phyloP scores from a whole-genome alignment of 92 coral and sea anemone genomes.

The Micromussa lordhowensis region DNA sequence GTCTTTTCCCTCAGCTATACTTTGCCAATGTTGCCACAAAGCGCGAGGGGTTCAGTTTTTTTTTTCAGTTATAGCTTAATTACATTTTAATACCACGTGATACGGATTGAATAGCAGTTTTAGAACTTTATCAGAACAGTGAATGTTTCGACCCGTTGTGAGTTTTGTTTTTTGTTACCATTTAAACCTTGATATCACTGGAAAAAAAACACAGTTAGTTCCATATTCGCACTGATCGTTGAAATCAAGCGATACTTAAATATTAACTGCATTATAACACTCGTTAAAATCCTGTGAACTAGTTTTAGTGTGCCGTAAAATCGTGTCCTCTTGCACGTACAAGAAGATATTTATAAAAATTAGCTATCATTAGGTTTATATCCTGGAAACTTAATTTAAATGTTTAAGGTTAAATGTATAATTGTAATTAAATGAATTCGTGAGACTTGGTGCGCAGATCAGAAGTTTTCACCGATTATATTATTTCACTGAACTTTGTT shows the following conservation, averaged over 20 bases:
- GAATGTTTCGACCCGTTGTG: no score
- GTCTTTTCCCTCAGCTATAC: background rate
- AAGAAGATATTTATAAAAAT: background rate
- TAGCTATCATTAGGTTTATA: background rate
- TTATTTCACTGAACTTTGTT: background rate
- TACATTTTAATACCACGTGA: conserved; percentile 48
- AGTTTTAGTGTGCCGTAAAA: background rate
- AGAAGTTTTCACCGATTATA: background rate
- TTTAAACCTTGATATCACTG: no score
- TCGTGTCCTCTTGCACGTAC: background rate
- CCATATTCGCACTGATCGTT: no score
- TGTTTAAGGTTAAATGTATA: background rate
- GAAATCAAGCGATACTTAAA: no score
- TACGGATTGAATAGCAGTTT: background rate
- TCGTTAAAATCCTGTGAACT: background rate
- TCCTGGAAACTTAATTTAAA: background rate
- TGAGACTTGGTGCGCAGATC: background rate
- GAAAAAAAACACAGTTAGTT: no score
- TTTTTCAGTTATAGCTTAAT: conserved; percentile 9
- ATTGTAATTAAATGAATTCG: background rate
- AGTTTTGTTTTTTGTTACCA: no score
- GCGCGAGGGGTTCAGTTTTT: background rate
- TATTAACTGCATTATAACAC: no score
- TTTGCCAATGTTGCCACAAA: background rate
- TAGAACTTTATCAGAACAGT: background rate